Conservation (phyloP, 1,140 invertebrate genomes). For the Aradophagus sp. region DNA sequence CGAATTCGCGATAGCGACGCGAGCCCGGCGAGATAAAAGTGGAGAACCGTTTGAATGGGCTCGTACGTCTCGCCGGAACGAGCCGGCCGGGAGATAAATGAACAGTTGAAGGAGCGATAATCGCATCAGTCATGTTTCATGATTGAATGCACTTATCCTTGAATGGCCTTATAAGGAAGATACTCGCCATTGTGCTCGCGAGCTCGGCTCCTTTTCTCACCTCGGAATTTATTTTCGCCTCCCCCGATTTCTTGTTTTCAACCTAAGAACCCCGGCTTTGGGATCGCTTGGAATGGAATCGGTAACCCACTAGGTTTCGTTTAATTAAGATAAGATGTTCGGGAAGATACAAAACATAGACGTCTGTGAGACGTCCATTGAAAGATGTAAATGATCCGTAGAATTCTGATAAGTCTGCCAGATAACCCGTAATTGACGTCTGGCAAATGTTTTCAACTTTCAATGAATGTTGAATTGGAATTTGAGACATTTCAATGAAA, state of each 20-base stretch:
- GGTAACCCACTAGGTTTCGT: no score
- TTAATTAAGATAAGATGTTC: no score
- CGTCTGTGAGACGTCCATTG: no score
- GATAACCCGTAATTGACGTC: no score
- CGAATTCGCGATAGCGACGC: constrained; percentile 29
- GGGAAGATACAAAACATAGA: no score
- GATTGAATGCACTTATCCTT: constrained; percentile 50
- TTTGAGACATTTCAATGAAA: no score
- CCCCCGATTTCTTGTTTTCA: neutral
- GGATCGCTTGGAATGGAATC: no score
- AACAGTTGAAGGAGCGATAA: constrained; percentile 52
- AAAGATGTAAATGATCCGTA: no score
- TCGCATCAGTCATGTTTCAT: constrained; percentile 51
- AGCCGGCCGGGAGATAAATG: constrained; percentile 40
- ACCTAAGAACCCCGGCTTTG: neutral
- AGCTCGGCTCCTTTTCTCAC: neutral
- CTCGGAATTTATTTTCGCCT: neutral
- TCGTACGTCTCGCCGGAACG: constrained; percentile 34
- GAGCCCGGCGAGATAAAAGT: constrained; percentile 38
- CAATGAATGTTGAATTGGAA: no score
- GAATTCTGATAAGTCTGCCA: no score
- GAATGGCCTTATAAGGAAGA: constrained; percentile 41
- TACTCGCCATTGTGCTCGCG: constrained; percentile 30
- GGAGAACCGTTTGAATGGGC: constrained; percentile 48
- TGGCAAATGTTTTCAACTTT: no score